Evolutionary conservation across 2,113 vertebrate genomes (phyloP).

Genomic region (Sialia sialis): DNA sequence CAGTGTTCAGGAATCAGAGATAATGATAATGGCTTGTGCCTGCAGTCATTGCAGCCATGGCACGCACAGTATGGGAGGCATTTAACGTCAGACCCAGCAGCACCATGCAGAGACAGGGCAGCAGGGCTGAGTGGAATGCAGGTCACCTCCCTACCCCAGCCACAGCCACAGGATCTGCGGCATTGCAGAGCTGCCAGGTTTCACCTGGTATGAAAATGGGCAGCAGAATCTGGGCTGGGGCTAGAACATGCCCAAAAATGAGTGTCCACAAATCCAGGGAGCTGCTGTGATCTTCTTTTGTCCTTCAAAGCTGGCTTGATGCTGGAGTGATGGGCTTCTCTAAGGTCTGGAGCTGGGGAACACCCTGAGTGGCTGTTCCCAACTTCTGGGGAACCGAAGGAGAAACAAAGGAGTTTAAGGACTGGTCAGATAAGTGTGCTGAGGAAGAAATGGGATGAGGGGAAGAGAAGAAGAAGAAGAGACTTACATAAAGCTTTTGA

Average conservation of each 20-base stretch:
- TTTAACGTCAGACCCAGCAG: not conserved
- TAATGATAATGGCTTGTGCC: not conserved
- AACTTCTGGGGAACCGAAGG: not conserved
- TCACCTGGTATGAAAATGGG: not conserved
- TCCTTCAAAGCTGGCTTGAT: not conserved
- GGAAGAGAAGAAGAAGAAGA: not conserved
- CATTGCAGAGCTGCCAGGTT: not conserved
- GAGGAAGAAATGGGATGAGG: not conserved
- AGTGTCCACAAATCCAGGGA: not conserved
- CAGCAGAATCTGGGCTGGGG: not conserved
- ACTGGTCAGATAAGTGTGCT: not conserved
- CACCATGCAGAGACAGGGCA: rapidly evolving
- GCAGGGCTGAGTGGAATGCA: not conserved
- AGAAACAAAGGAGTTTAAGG: not conserved
- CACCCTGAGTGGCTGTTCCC: not conserved
- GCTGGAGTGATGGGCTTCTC: not conserved
- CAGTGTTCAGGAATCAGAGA: not conserved
- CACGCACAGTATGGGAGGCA: not conserved
- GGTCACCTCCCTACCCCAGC: rapidly evolving
- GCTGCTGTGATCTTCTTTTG: not conserved
- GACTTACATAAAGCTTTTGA: not conserved
- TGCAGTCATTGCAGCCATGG: not conserved
- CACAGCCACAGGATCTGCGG: rapidly evolving
- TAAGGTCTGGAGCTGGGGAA: not conserved
- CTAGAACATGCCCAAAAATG: not conserved